Conservation (phyloP, 2,797 vertebrate genomes). For the Gorsachius magnificus region DNA sequence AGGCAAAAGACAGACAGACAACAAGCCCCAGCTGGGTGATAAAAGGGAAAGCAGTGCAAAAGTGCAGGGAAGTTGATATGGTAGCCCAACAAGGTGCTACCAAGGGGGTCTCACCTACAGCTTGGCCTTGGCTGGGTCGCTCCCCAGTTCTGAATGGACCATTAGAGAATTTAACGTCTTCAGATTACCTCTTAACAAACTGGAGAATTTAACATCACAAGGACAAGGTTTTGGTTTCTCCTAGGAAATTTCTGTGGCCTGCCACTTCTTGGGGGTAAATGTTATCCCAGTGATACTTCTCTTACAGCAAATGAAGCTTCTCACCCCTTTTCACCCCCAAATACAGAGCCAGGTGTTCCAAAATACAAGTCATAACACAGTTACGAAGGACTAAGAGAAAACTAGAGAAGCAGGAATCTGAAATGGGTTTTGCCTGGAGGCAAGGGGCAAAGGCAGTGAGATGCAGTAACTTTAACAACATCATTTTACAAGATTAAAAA, state of each 20-base stretch:
- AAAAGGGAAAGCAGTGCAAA: neutral
- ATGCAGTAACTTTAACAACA: constrained; percentile 31
- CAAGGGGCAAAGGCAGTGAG: neutral
- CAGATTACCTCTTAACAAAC: neutral
- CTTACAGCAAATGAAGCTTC: neutral
- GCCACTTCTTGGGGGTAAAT: neutral
- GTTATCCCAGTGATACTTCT: neutral
- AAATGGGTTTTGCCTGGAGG: constrained; percentile 31
- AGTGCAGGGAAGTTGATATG: neutral
- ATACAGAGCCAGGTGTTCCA: neutral
- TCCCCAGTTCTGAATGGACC: neutral
- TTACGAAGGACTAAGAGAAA: constrained; percentile 6
- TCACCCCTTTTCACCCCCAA: neutral
- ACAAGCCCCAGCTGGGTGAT: neutral
- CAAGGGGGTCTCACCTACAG: neutral
- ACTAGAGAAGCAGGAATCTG: constrained; percentile 26
- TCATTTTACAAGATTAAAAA: constrained; percentile 10
- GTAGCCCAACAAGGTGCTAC: neutral
- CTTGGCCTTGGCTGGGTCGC: neutral
- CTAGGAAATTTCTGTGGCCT: neutral
- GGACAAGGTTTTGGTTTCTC: neutral
- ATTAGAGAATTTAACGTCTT: neutral
- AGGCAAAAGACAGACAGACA: neutral
- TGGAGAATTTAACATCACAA: neutral
- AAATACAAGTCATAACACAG: constrained; percentile 42